Evolutionary conservation across 2,888 invertebrate species (phyloP).

Genomic region (Ophioninae sp.): DNA sequence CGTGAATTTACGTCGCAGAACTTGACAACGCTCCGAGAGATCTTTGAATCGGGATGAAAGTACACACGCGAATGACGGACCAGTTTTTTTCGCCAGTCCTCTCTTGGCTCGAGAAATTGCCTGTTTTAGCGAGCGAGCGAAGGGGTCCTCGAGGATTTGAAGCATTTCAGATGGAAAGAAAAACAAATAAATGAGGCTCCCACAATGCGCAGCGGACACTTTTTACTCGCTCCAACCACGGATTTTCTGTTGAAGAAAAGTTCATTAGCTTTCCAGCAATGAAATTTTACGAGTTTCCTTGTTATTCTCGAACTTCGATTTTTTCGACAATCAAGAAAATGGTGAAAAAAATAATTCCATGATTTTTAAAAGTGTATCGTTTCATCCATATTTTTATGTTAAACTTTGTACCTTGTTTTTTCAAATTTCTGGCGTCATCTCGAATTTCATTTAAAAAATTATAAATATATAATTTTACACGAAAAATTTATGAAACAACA

Average conservation of each 20-base stretch:
- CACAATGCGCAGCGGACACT: not conserved
- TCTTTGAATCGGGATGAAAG: conserved; percentile 54
- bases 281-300: not conserved
- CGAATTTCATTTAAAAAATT: too few species aligned
- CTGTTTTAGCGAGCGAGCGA: conserved; percentile 39
- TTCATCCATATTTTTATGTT: not conserved
- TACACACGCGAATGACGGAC: conserved; percentile 50
- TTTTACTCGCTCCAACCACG: not conserved
- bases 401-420: not conserved
- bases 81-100: conserved; percentile 54
- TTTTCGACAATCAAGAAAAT: not conserved
- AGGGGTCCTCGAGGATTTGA: conserved; percentile 18
- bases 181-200: not conserved
- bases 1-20: not conserved
- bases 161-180: not conserved
- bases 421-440: not conserved
- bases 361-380: not conserved
- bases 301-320: not conserved
- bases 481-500: too few species aligned
- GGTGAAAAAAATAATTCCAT: not conserved
- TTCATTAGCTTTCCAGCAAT: not conserved
- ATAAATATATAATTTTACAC: too few species aligned
- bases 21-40: conserved; percentile 34
- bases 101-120: conserved; percentile 43
- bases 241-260: not conserved